Percentiles rank a stretch among this genome's conserved stretches.
Evolutionary conservation across 2,888 invertebrate species (phyloP).

Genomic region (Synanthedon andrenaeformis): DNA sequence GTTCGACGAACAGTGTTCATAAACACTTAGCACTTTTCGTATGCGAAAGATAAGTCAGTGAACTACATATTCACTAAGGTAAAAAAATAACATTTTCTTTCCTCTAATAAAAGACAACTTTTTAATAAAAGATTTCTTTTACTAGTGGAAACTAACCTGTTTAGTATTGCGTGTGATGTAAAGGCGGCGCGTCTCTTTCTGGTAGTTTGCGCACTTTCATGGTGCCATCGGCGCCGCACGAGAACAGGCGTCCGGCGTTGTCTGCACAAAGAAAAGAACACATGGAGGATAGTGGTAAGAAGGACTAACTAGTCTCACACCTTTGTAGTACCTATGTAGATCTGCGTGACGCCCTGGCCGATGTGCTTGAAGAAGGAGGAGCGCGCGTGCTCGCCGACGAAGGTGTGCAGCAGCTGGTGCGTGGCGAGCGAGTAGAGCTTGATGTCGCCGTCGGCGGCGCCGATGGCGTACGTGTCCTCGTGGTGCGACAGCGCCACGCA

Average conservation of each 20-base stretch:
- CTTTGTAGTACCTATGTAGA: slow-evolving; percentile 74
- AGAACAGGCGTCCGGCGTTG: slow-evolving; percentile 89
- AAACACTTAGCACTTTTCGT: too few species aligned
- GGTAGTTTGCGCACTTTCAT: slow-evolving; percentile 96
- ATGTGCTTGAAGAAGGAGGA: slow-evolving; percentile 98
- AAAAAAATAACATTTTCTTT: too few species aligned
- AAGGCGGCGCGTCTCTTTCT: slow-evolving; percentile 72
- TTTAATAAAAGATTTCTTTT: too few species aligned
- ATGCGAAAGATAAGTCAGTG: too few species aligned
- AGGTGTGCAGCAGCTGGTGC: slow-evolving; percentile 87
- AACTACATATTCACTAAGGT: too few species aligned
- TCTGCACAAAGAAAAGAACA: slow-evolving; percentile 55
- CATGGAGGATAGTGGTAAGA: background rate
- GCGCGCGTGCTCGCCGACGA: slow-evolving; percentile 94
- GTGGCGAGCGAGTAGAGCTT: slow-evolving; percentile 95
- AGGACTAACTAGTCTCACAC: too few species aligned
- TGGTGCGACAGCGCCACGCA: slow-evolving; percentile 94
- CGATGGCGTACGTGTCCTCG: slow-evolving; percentile 97
- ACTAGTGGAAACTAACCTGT: background rate
- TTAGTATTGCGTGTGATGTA: slow-evolving; percentile 44
- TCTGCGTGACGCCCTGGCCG: slow-evolving; percentile 95
- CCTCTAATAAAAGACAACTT: too few species aligned
- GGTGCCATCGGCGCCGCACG: slow-evolving; percentile 98
- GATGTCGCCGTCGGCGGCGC: slow-evolving; percentile 92
- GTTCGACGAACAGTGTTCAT: too few species aligned